Evolutionary conservation across 1,140 invertebrate species (phyloP).

Genomic region (Camponotus pennsylvanicus): DNA sequence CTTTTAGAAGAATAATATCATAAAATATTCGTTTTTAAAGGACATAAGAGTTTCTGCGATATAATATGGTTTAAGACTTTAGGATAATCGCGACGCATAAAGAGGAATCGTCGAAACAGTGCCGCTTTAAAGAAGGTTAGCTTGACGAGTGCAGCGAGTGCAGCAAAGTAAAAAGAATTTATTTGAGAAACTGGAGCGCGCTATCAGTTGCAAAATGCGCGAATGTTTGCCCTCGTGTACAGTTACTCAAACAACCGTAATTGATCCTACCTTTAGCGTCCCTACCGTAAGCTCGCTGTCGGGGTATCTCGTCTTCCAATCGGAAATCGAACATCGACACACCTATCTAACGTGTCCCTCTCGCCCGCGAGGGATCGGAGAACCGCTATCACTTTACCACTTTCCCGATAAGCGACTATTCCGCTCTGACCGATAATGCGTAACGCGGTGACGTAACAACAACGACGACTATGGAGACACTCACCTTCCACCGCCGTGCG

Average conservation of each 20-base stretch:
- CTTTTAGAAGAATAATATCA: conserved; percentile 26
- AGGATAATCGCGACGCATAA: neutral
- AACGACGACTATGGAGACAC: conserved; percentile 20
- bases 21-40: neutral
- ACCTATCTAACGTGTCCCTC: conserved; percentile 19
- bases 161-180: neutral
- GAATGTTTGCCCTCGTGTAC: neutral
- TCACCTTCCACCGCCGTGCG: conserved; percentile 56
- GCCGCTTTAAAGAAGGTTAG: too few relatives aligned
- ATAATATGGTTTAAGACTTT: neutral
- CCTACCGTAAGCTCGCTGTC: neutral
- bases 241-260: neutral
- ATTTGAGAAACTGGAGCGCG: neutral
- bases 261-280: conserved; percentile 6
- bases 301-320: conserved; percentile 9
- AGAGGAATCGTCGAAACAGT: neutral
- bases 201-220: too few relatives aligned
- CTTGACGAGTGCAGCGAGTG: neutral
- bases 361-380: neutral
- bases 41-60: neutral
- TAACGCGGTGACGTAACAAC: conserved; percentile 29
- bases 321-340: conserved; percentile 28
- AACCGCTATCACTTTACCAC: neutral
- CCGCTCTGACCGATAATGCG: conserved; percentile 33
- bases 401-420: conserved; percentile 24